Evolutionary conservation across 2,797 vertebrate genomes (phyloP).

Genomic region (Enteromius thamalakanensis): DNA sequence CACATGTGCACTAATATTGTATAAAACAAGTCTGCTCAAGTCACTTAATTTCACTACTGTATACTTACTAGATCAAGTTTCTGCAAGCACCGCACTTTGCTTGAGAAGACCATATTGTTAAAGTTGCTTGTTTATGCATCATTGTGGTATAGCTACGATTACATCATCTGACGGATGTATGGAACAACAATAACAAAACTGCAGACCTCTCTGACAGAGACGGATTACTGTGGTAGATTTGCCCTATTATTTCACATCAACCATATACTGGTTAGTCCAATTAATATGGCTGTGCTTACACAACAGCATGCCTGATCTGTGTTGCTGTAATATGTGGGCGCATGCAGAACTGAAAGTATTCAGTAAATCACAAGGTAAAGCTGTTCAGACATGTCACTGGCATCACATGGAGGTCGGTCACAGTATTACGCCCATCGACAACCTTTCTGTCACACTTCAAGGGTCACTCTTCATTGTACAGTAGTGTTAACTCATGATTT

Average conservation of each 20-base stretch:
- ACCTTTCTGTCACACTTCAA: not conserved
- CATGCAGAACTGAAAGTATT: slow-evolving; percentile 49
- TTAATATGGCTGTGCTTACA: not conserved
- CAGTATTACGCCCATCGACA: slow-evolving; percentile 3
- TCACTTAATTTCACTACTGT: not conserved
- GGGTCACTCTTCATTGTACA: slow-evolving; percentile 9
- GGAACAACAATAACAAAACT: slow-evolving; percentile 1
- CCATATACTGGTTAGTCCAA: not conserved
- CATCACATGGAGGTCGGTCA: slow-evolving; percentile 58
- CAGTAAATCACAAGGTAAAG: slow-evolving; percentile 47
- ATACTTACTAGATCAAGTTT: not conserved
- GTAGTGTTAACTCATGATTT: slow-evolving; percentile 12
- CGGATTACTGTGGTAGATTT: not conserved
- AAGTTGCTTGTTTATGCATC: not conserved
- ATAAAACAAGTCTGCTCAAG: not conserved
- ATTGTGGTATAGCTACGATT: not conserved
- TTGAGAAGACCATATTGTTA: not conserved
- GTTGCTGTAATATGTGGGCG: slow-evolving; percentile 7
- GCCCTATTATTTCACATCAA: not conserved
- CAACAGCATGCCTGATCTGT: not conserved
- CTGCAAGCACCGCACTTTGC: slow-evolving; percentile 9
- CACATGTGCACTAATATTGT: not conserved
- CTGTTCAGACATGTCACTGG: slow-evolving; percentile 48
- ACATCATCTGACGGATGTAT: not conserved
- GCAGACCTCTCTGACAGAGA: not conserved